Conservation (phyloP, 2,113 vertebrate genomes). For the Clarias batrachus region DNA sequence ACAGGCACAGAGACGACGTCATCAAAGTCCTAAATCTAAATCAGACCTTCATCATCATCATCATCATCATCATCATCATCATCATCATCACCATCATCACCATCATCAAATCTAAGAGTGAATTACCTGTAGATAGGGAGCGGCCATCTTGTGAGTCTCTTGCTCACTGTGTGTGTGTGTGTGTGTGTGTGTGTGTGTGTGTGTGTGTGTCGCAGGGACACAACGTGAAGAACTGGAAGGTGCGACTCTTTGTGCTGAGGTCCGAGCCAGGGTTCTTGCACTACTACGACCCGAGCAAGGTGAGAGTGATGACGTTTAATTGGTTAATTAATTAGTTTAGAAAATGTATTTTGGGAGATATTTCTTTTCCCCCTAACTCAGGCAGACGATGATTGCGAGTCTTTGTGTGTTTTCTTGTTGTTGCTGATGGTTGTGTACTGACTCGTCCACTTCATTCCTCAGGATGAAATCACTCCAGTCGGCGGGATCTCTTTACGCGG, state of each 20-base stretch:
- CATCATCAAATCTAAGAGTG: not conserved
- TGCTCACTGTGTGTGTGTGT: not conserved
- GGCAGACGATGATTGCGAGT: not conserved
- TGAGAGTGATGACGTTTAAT: slow-evolving; percentile 55
- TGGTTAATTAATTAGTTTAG: too few species aligned
- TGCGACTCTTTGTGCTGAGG: slow-evolving; percentile 89
- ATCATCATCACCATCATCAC: not conserved
- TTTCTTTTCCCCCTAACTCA: not conserved
- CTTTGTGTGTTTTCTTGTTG: not conserved
- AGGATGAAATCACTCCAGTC: slow-evolving; percentile 88
- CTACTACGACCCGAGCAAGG: slow-evolving; percentile 91
- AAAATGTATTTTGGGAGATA: not conserved
- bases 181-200: slow-evolving; percentile 4
- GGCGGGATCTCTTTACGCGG: slow-evolving; percentile 88
- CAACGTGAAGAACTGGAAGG: slow-evolving; percentile 96
- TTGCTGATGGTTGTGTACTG: slow-evolving; percentile 25
- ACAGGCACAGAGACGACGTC: not conserved
- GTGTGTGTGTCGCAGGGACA: slow-evolving; percentile 75
- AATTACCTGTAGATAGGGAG: not conserved
- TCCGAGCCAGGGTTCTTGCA: slow-evolving; percentile 88
- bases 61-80: not conserved
- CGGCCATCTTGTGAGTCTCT: not conserved
- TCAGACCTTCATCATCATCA: not conserved
- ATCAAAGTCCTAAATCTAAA: not conserved
- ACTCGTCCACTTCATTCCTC: slow-evolving; percentile 48